Percentiles rank a stretch among this genome's conserved stretches.
These are phyloP conservation scores for Lutra lutra DNA, from an alignment of 2,797 vertebrate genomes.

Conservation along the genomic window DNA sequence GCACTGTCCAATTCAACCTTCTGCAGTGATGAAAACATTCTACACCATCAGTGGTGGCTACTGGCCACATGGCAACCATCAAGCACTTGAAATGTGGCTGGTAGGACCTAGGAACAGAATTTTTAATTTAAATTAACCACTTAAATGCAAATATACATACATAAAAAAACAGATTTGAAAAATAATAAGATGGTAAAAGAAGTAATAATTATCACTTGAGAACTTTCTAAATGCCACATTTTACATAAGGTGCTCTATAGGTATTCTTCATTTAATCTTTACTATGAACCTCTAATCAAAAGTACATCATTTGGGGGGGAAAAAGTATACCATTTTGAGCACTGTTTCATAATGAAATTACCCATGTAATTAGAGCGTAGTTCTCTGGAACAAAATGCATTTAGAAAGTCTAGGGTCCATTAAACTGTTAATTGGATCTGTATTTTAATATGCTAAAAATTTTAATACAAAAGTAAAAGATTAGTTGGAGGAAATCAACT, in stretches of 20 bases:
- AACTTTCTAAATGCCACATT: background rate
- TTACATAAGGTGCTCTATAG: background rate
- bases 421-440: slow-evolving; percentile 20
- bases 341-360: slow-evolving; percentile 52
- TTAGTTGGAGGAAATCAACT: background rate
- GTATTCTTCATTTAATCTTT: background rate
- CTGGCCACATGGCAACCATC: background rate
- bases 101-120: background rate
- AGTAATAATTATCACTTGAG: background rate
- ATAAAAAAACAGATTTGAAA: background rate
- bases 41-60: background rate
- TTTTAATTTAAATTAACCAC: background rate
- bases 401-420: background rate
- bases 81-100: background rate
- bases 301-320: background rate
- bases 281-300: background rate
- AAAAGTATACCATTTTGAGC: background rate
- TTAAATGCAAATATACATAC: background rate
- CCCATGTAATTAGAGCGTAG: background rate
- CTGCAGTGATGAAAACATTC: slow-evolving; percentile 23
- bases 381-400: slow-evolving; percentile 27
- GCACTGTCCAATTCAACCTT: background rate
- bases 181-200: background rate
- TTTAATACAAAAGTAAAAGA: slow-evolving; percentile 30
- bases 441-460: slow-evolving; percentile 20